A percentile compares a stretch with the other conserved stretches of the same genome.
These are phyloP conservation scores for Calameuta filiformis DNA, from an alignment of 2,888 invertebrate genomes.

Conservation along the genomic window DNA sequence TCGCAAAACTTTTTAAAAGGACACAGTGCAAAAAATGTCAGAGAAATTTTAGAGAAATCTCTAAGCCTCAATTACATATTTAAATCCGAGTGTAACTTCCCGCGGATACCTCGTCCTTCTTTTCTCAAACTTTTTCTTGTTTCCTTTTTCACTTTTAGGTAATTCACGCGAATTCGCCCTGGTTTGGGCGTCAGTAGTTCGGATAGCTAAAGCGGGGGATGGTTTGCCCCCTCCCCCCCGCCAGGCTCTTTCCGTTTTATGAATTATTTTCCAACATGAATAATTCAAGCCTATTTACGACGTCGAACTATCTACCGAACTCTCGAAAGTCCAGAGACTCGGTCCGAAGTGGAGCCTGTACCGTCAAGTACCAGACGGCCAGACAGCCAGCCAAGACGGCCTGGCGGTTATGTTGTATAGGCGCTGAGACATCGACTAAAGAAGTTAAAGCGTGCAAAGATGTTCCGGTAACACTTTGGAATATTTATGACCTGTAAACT, in stretches of 20 bases:
- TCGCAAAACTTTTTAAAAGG: background rate
- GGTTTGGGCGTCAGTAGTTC: background rate
- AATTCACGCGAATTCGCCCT: background rate
- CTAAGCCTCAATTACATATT: background rate
- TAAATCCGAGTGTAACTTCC: background rate
- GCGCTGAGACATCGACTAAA: constrained; percentile 19
- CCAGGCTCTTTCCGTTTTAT: constrained; percentile 28
- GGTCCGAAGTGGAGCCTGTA: background rate
- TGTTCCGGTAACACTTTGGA: constrained; percentile 36
- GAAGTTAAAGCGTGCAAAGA: constrained; percentile 42
- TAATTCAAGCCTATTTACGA: constrained; percentile 48
- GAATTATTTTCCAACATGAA: constrained; percentile 48
- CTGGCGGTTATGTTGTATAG: background rate
- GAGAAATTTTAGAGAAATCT: background rate
- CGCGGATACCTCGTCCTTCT: background rate
- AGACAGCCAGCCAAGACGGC: background rate
- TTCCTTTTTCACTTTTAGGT: background rate
- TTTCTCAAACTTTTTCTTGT: background rate
- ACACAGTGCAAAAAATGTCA: background rate
- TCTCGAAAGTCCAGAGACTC: constrained; percentile 18
- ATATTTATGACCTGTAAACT: constrained; percentile 48
- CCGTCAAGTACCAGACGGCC: background rate
- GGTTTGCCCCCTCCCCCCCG: background rate
- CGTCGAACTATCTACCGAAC: constrained; percentile 32
- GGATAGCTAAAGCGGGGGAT: background rate